Conservation (phyloP, 2,113 vertebrate species). For the Motacilla alba region DNA sequence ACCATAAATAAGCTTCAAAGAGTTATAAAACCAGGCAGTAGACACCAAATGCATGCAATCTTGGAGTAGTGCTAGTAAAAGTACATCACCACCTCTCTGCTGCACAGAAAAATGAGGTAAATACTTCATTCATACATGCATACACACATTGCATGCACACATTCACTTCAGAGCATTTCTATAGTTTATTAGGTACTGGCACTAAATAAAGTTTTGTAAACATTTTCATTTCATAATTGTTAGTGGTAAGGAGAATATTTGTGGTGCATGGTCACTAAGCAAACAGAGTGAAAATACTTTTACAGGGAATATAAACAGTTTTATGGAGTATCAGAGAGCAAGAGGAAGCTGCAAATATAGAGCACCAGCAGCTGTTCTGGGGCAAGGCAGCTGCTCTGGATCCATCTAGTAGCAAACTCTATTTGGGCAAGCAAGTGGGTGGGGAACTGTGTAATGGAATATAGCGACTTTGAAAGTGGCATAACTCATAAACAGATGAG, state of each 20-base stretch:
- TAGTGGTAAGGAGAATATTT: conserved; percentile 37
- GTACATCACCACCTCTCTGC: background rate
- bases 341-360: conserved; percentile 28
- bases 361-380: conserved; percentile 31
- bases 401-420: background rate
- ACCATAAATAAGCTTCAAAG: conserved; percentile 26
- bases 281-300: conserved; percentile 66
- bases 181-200: background rate
- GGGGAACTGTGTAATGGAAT: background rate
- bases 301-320: conserved; percentile 53
- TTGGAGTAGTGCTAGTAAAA: background rate
- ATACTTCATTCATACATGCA: background rate
- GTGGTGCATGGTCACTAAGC: conserved; percentile 16
- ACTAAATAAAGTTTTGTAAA: conserved; percentile 28
- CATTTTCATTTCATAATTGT: conserved; percentile 48
- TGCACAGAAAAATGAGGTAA: background rate
- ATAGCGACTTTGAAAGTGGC: background rate
- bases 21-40: background rate
- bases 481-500: conserved; percentile 24
- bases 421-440: background rate
- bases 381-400: background rate
- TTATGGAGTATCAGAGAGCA: conserved; percentile 29
- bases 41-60: background rate
- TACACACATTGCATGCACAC: too few relatives aligned
- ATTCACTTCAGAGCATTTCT: background rate